phyloP scores from a whole-genome alignment of 2,113 vertebrate genomes.

The Campylorhamphus procurvoides region DNA sequence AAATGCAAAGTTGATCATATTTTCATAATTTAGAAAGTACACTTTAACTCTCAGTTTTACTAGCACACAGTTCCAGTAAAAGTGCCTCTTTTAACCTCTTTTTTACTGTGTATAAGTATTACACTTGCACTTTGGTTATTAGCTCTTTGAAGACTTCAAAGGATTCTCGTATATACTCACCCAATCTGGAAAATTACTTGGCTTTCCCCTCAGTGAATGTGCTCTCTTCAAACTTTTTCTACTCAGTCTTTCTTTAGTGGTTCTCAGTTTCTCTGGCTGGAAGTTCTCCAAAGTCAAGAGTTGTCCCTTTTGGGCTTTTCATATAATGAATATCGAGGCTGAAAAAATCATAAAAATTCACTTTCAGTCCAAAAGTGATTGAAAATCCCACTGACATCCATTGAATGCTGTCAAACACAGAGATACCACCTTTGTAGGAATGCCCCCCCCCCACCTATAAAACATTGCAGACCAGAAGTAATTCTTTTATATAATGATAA shows the following conservation, averaged over 20 bases:
- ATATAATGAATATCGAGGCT: not conserved
- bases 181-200: not conserved
- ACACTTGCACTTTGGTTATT: not conserved
- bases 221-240: not conserved
- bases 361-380: not conserved
- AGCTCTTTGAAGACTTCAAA: not conserved
- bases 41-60: not conserved
- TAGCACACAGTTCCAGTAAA: not conserved
- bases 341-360: not conserved
- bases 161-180: not conserved
- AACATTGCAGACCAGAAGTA: not conserved
- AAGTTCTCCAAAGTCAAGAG: not conserved
- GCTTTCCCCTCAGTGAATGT: not conserved
- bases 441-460: not conserved
- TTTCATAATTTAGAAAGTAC: not conserved
- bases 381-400: not conserved
- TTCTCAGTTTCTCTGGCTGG: not conserved
- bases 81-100: not conserved
- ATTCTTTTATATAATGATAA: not conserved
- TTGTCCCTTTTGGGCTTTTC: not conserved
- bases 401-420: not conserved
- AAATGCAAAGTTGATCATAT: not conserved
- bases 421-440: not conserved
- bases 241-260: not conserved
- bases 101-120: not conserved